Conservation (phyloP, 2,888 invertebrate species). For the Rhopalosiphum nymphaeae region DNA sequence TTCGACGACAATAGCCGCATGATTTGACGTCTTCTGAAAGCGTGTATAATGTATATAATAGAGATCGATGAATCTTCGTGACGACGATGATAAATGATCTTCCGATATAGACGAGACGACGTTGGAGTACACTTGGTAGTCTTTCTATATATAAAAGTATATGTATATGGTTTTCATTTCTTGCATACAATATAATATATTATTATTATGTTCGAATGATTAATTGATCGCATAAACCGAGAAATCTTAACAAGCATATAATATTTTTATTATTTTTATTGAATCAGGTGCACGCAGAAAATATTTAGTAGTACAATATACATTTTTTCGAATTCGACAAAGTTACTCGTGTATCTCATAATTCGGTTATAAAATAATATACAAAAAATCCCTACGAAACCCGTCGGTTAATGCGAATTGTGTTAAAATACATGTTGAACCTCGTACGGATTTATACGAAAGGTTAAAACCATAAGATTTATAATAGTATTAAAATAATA, state of each 20-base stretch:
- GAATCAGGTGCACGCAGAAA: neutral
- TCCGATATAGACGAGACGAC: neutral
- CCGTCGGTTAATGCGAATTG: neutral
- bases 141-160: neutral
- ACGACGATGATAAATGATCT: slow-evolving; percentile 50
- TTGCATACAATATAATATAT: neutral
- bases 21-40: slow-evolving; percentile 51
- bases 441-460: neutral
- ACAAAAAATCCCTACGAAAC: slow-evolving; percentile 29
- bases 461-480: slow-evolving; percentile 8
- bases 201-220: slow-evolving; percentile 37
- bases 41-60: slow-evolving; percentile 2
- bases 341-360: neutral
- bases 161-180: neutral
- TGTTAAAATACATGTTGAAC: neutral
- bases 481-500: neutral
- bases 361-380: neutral
- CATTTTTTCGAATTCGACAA: neutral
- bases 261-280: neutral
- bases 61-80: slow-evolving; percentile 29
- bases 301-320: neutral
- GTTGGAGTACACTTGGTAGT: neutral
- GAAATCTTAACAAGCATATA: neutral
- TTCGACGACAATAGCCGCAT: neutral
- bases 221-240: slow-evolving; percentile 11